Conservation (phyloP, 2,888 invertebrate genomes). For the Eupithecia vulgata region DNA sequence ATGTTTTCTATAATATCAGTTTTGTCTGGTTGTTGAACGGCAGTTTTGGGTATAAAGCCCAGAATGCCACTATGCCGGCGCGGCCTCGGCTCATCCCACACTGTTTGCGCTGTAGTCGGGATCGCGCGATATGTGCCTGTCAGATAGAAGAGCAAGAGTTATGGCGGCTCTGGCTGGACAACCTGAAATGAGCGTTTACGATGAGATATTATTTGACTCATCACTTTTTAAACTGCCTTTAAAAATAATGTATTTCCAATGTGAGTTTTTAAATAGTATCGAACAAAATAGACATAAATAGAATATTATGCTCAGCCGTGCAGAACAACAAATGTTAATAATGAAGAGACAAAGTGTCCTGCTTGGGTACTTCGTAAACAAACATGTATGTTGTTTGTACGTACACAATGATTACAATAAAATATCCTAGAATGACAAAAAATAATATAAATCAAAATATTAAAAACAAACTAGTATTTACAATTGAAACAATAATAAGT, state of each 20-base stretch:
- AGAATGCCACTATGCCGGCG: neutral
- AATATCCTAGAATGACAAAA: too few species aligned
- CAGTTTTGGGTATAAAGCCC: neutral
- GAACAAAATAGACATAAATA: neutral
- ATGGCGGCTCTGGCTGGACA: constrained; percentile 3
- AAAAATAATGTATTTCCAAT: neutral
- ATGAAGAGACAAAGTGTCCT: neutral
- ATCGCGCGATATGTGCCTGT: constrained; percentile 6
- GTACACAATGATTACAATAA: too few species aligned
- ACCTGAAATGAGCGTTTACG: constrained; percentile 5
- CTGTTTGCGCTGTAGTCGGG: constrained; percentile 3
- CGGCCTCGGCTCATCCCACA: neutral
- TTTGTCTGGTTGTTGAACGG: neutral
- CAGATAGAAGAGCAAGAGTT: constrained; percentile 10
- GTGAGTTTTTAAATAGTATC: neutral
- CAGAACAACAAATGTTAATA: neutral
- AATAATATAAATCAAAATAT: too few species aligned
- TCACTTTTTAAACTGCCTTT: neutral
- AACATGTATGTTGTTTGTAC: too few species aligned
- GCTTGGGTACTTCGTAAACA: too few species aligned
- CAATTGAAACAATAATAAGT: too few species aligned
- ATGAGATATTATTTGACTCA: constrained; percentile 1
- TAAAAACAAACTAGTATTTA: too few species aligned
- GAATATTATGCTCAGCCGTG: neutral
- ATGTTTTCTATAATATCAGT: neutral